Evolutionary conservation across 2,797 vertebrate genomes (phyloP), one percentile per base, ranked within the genome.

Genomic region (Macropus fuliginosus): DNA sequence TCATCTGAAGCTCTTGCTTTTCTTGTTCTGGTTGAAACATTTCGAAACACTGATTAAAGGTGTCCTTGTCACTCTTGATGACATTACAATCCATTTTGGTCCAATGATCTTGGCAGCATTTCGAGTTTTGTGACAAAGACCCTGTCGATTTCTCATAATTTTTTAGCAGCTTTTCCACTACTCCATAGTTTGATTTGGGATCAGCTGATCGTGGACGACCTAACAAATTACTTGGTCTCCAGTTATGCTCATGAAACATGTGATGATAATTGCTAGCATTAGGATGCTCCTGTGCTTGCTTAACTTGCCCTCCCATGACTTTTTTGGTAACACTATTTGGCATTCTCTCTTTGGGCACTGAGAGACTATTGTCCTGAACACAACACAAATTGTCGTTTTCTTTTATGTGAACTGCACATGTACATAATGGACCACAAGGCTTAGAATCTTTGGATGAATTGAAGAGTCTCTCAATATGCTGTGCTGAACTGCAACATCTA

Each of bases 141-240:
- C 95, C 99, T 2, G 94, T 11, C 59, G 99, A 98, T 59, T 98
- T 99, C 98, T 99, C 99, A 55, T 99, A 99, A 97, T 99, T 99
- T 99, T 99, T 99, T 97, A 99, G 97, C 97, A 99, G 99, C 98
- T 99, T 99, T 98, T 99, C 99, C 96, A 99, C 99, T 87, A 99
- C 99, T 28, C 99, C 99, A 6, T 99, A 99, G 98, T 99, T 99
- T 0, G 99, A 99, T 96, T 99, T 99, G 91, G 99, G 99, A 92
- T 99, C 99, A 95, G 99, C 99, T 14, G 99, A 99, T 40, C 99
- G 99, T 0, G 99, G 99, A 95, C 99, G 99, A 11, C 99, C 99
- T 28, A 99, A 99, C 95, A 99, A 98, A 96, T 99, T 99, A 93
- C 99, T 99, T 50, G 99, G 99, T 98, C 98, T 99, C 99, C 99